A percentile compares a stretch with the other conserved stretches of the same genome.
phyloP scores from a whole-genome alignment of 92 coral and sea anemone species.

The Phenganax marumi region DNA sequence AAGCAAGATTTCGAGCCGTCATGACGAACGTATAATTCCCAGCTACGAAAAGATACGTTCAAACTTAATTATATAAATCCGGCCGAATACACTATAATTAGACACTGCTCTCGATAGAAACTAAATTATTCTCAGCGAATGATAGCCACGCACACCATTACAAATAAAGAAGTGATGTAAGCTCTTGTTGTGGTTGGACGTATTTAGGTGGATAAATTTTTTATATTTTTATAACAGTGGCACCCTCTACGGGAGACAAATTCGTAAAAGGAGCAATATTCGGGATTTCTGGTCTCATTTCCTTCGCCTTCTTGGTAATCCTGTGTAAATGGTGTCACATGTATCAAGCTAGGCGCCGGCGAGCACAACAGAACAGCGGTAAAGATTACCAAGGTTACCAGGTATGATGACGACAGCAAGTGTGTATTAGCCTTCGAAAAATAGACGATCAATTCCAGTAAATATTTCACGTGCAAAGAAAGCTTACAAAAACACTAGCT shows the following conservation, averaged over 20 bases:
- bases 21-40: neutral
- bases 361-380: conserved; percentile 47
- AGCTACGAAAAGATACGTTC: neutral
- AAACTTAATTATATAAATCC: neutral
- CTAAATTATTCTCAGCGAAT: too few species aligned
- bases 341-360: conserved; percentile 76
- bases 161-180: too few species aligned
- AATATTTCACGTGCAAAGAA: too few species aligned
- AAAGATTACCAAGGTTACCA: conserved; percentile 67
- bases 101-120: too few species aligned
- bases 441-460: too few species aligned
- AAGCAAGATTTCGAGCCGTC: too few species aligned
- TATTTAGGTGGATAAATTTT: too few species aligned
- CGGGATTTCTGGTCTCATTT: conserved; percentile 79
- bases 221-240: conserved; percentile 11
- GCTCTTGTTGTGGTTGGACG: too few species aligned
- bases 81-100: neutral
- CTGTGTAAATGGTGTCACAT: conserved; percentile 95
- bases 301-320: conserved; percentile 76
- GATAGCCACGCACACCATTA: too few species aligned
- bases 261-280: conserved; percentile 64
- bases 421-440: too few species aligned
- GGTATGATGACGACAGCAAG: neutral
- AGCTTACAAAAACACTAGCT: too few species aligned
- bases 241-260: neutral